A percentile compares a stretch with the other conserved stretches of the same genome.
phyloP scores from a whole-genome alignment of 2,888 invertebrate genomes.

The Clunio marinus region DNA sequence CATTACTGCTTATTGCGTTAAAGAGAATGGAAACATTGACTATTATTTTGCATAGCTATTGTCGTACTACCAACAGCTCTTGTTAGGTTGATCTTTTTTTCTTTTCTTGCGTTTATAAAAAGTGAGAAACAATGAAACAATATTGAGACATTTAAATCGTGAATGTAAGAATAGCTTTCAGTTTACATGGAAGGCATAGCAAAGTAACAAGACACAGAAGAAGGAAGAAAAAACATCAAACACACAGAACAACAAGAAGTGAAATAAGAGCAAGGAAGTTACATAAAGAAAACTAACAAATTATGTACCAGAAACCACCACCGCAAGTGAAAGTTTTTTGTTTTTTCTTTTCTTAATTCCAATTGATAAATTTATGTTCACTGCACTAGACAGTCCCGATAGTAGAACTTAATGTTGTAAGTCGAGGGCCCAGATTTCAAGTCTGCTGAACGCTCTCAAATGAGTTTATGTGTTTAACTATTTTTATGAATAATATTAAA shows the following conservation, averaged over 20 bases:
- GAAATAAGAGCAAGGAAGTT: constrained; percentile 1
- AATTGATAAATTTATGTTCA: constrained; percentile 16
- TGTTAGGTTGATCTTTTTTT: no score
- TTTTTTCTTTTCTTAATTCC: neutral
- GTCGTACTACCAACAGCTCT: no score
- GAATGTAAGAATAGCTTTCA: neutral
- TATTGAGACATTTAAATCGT: neutral
- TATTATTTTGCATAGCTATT: no score
- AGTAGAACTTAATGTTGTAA: no score
- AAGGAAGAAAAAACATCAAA: constrained; percentile 4
- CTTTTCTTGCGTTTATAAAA: no score
- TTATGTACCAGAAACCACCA: constrained; percentile 10
- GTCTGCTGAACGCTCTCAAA: no score
- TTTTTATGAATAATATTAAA: constrained; percentile 8
- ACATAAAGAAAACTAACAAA: constrained; percentile 2
- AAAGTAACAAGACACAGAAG: neutral
- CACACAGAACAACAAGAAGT: constrained; percentile 20
- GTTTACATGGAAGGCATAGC: neutral
- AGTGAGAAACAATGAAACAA: neutral
- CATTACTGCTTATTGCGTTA: no score
- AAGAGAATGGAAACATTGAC: no score
- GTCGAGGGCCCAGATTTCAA: no score
- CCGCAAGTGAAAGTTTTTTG: constrained; percentile 19
- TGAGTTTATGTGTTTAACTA: neutral
- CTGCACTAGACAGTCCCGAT: neutral